phyloP scores from a whole-genome alignment of 2,888 invertebrate genomes.

The Brenthis hecate region DNA sequence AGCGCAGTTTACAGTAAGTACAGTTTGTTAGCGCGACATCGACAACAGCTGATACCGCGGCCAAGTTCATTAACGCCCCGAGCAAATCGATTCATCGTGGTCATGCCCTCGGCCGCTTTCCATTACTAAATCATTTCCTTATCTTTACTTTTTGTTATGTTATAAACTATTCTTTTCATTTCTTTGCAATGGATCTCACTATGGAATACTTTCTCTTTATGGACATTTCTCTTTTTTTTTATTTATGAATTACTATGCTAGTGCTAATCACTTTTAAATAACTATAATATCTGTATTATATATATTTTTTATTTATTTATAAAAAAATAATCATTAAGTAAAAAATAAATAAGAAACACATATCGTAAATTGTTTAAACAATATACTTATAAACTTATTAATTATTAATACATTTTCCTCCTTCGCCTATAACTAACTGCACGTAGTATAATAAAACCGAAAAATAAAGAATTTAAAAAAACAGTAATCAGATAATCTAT shows the following conservation, averaged over 20 bases:
- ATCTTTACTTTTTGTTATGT: slow-evolving; percentile 43
- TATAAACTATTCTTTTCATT: slow-evolving; percentile 25
- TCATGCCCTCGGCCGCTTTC: slow-evolving; percentile 63
- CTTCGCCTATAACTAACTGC: no score
- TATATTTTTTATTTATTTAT: no score
- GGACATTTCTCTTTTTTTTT: slow-evolving; percentile 19
- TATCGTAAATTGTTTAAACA: no score
- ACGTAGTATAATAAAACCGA: no score
- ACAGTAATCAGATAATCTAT: no score
- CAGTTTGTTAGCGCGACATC: slow-evolving; percentile 50
- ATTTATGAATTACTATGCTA: neutral
- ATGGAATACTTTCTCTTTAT: slow-evolving; percentile 29
- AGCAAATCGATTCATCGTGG: slow-evolving; percentile 70
- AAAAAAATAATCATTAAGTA: no score
- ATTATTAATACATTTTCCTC: no score
- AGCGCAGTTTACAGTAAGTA: slow-evolving; percentile 39
- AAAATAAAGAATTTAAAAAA: no score
- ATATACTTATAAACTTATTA: no score
- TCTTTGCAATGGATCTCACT: slow-evolving; percentile 18
- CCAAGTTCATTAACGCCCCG: slow-evolving; percentile 78
- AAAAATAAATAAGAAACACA: no score
- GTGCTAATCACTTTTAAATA: no score
- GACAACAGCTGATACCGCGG: slow-evolving; percentile 70
- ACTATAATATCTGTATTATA: neutral
- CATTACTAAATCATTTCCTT: slow-evolving; percentile 58